phyloP scores from a whole-genome alignment of 2,113 vertebrate genomes.

The Plecturocebus donacophilus region DNA sequence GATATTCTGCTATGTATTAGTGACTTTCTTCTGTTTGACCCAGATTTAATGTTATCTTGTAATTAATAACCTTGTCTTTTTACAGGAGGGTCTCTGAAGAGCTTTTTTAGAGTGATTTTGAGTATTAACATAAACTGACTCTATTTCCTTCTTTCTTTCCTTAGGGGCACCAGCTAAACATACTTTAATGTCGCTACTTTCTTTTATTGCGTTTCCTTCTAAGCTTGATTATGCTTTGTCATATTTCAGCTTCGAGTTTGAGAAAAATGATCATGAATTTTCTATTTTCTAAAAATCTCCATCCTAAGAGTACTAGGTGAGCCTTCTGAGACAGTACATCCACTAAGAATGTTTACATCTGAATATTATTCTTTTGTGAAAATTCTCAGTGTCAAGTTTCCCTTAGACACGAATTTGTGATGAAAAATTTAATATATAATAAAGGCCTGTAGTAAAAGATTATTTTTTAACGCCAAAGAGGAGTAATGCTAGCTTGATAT shows the following conservation, averaged over 20 bases:
- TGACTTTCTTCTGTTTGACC: conserved; percentile 13
- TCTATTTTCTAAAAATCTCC: background rate
- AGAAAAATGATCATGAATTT: background rate
- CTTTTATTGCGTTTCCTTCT: background rate
- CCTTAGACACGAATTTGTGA: background rate
- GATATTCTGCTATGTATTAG: background rate
- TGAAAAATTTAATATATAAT: background rate
- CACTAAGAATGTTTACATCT: background rate
- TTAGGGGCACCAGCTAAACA: background rate
- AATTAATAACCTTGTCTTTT: conserved; percentile 39
- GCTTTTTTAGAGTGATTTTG: conserved; percentile 23
- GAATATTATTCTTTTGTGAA: background rate
- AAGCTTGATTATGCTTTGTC: background rate
- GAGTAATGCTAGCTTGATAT: background rate
- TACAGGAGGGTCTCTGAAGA: conserved; percentile 40
- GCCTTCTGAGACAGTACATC: background rate
- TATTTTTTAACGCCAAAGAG: background rate
- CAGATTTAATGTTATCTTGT: conserved; percentile 26
- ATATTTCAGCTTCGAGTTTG: background rate
- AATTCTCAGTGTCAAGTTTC: background rate
- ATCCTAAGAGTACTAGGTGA: background rate
- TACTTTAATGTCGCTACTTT: background rate
- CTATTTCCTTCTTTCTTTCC: background rate
- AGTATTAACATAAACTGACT: background rate
- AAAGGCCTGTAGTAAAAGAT: background rate